phyloP scores from a whole-genome alignment of 2,797 vertebrate species.

The Nothura maculosa region DNA sequence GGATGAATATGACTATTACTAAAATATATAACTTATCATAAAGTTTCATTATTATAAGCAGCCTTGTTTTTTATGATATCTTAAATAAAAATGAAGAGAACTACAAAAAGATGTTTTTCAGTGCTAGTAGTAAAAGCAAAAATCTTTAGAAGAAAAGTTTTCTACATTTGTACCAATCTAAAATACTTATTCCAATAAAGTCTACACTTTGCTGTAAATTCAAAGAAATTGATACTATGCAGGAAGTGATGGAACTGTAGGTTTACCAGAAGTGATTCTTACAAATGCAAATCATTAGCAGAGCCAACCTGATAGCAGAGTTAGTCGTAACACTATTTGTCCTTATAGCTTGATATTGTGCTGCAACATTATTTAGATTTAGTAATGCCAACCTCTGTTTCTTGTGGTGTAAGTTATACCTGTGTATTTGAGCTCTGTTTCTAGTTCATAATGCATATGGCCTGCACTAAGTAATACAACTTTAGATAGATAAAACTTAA shows the following conservation, averaged over 20 bases:
- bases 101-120: slow-evolving; percentile 19
- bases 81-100: slow-evolving; percentile 55
- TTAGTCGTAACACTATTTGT: background rate
- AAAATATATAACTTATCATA: slow-evolving; percentile 64
- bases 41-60: slow-evolving; percentile 52
- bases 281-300: slow-evolving; percentile 26
- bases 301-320: background rate
- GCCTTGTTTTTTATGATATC: slow-evolving; percentile 36
- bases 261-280: slow-evolving; percentile 10
- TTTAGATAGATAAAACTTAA: background rate
- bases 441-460: background rate
- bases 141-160: background rate
- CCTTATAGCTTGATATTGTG: background rate
- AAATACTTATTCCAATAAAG: background rate
- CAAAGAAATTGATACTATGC: background rate
- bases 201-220: background rate
- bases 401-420: background rate
- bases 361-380: background rate
- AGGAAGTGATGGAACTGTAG: background rate
- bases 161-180: background rate
- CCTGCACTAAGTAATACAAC: background rate
- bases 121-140: slow-evolving; percentile 10
- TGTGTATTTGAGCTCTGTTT: background rate
- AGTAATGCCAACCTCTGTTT: background rate
- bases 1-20: slow-evolving; percentile 37